Base-by-base conservation (phyloP, 37 sponge, comb jelly and placozoan species). In the Eunapius fragilis region DNA sequence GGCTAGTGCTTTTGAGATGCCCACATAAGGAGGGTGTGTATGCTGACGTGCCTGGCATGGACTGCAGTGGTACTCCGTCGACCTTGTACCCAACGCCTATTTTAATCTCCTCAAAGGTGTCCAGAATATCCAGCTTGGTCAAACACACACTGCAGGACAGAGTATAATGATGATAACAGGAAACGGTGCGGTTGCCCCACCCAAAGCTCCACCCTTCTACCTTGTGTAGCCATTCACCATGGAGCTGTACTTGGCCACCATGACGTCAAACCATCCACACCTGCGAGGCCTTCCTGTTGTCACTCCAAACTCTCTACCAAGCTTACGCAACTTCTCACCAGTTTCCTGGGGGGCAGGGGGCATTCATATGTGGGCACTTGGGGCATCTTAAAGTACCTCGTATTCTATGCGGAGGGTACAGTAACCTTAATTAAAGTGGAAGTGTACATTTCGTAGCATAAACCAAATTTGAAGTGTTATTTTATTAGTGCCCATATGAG, bases 261-360 rank as follows among this genome's bases (percentile, higher is more conserved):
- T 90, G 31, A 89, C 74, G 80, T 99, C 99, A 48, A 97, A 92
- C 99, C 99, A 99, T 25, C 99, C 99, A 92, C 99, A 99, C 75
- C 99, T 84, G 67, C 99, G 68, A 32, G 87, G 87, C 0, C 99
- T 79, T 0, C 99, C 99, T 7, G 99, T 99, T n/a, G 99, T 99
- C 68, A 97, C 96, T 0, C 99, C 99, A 84, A 82, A 95, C 78
- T 99, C 99, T 26, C 85, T 84, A 0, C 99, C 99, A 37, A 94
- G 87, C 50, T 70, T 79, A 28, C 90, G 94, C 37, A 99, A 80
- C 31, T 71, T 87, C 0, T 95, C 89, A 22, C 98, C 99, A 69
- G 94, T 28, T 31, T 91, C 96, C 96, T 96, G 69, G 2, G 30
- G 3, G 69, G 35, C 13, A 73, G 30, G 27, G 30, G 58, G 6